Evolutionary conservation across 2,888 invertebrate genomes (phyloP), one percentile per base, ranked within the genome.

Genomic region (Petrophora chlorosata): DNA sequence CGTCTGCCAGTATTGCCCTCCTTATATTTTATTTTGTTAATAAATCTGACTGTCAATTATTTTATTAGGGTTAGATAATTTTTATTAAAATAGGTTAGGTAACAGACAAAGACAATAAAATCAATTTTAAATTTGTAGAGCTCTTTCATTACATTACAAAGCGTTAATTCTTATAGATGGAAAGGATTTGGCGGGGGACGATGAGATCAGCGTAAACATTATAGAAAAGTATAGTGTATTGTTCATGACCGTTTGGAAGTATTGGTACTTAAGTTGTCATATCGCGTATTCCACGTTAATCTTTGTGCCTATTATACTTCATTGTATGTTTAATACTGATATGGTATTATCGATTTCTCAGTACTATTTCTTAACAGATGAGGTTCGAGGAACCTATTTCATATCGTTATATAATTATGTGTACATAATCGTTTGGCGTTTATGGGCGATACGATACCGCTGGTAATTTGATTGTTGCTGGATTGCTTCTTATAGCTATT

Each of bases 391-490:
- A 3, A 58, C 62, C 1, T 78, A 80, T 64, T 85, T 78, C 49
- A 15, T 55, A n/a, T n/a, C n/a, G n/a, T n/a, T n/a, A n/a, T n/a
- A n/a, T n/a, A n/a, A n/a, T 12, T 63, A 67, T 42, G 78, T 65
- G 65, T 83, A 63, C 19, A 30, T 79, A 86, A 57, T 65, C 78
- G 1, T 29, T 76, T 9, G 81, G 83, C 0, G 78, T 85, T 53
- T 85, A 77, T 36, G 76, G 70, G 0, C 85, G n/a, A n/a, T n/a
- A n/a, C n/a, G n/a, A 87, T 41, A 82, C 87, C 86, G 73, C 65
- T 39, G 85, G 80, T 40, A 84, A 84, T 45, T 62, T 79, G 0
- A 79, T 87, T 36, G 74, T 79, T 7, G 68, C 74, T 44, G 87
- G 88, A 0, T 43, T 86, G 4, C 53, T 87, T 13, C 22, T 71